phyloP scores from a whole-genome alignment of 2,113 vertebrate genomes.

The Motacilla alba region DNA sequence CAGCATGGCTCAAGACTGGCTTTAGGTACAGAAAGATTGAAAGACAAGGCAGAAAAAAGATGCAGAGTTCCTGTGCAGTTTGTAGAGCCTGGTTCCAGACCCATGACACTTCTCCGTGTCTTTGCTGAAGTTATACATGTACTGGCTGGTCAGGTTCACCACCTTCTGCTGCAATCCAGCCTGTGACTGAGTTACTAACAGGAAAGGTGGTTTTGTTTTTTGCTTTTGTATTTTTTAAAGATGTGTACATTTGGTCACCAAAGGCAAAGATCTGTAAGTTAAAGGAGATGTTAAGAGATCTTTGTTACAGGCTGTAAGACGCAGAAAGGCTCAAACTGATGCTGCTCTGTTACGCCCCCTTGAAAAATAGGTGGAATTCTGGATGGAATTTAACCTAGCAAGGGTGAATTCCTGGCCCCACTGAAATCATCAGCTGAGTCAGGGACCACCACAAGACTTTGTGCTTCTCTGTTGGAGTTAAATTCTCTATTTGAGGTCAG shows the following conservation, averaged over 20 bases:
- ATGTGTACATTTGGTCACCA: neutral
- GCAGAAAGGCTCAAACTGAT: conserved; percentile 9
- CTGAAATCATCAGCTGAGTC: neutral
- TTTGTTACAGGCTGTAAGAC: neutral
- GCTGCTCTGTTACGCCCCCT: conserved; percentile 1
- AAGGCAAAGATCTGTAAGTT: neutral
- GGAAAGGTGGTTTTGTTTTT: neutral
- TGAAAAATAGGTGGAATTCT: neutral
- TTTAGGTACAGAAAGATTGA: neutral
- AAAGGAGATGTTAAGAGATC: neutral
- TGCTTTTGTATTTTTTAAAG: neutral
- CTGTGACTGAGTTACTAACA: neutral
- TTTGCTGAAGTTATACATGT: neutral
- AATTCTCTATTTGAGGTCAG: neutral
- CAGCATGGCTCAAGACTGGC: neutral
- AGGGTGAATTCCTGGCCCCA: neutral
- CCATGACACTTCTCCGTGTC: neutral
- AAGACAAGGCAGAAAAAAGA: neutral
- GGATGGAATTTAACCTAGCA: neutral
- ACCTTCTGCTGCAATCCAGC: neutral
- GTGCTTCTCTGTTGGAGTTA: neutral
- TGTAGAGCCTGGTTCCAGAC: neutral
- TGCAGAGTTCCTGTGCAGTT: neutral
- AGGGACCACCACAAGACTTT: neutral
- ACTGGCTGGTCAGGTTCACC: neutral